Percentiles rank a stretch among this genome's conserved stretches.
These are phyloP conservation scores for Mizuhopecten yessoensis DNA, from an alignment of 1,140 invertebrate species.

Conservation along the genomic window DNA sequence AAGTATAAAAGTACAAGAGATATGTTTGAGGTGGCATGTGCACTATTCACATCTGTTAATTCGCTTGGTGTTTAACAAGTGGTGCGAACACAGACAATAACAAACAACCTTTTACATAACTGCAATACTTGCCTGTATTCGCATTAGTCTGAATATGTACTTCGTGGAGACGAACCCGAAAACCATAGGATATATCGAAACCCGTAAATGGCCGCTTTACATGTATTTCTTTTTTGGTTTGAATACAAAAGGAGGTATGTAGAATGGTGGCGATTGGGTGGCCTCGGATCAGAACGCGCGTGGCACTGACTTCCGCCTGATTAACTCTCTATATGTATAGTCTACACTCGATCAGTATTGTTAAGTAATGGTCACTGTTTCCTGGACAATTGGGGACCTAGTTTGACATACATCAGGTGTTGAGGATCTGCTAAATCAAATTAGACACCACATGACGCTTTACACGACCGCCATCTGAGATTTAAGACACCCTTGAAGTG, in stretches of 20 bases:
- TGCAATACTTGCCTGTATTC: conserved; percentile 13
- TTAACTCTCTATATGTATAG: neutral
- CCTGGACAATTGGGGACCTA: neutral
- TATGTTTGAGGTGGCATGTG: conserved; percentile 2
- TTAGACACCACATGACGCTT: neutral
- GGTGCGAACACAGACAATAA: conserved; percentile 24
- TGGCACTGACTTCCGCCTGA: conserved; percentile 10
- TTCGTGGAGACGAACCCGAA: conserved; percentile 30
- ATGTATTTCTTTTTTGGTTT: conserved; percentile 12
- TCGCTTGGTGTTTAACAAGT: neutral
- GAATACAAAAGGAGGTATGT: conserved; percentile 14
- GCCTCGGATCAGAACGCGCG: conserved; percentile 17
- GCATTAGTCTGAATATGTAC: conserved; percentile 39
- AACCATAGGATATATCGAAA: conserved; percentile 6
- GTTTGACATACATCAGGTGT: neutral
- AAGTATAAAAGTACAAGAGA: conserved; percentile 35
- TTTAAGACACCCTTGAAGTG: neutral
- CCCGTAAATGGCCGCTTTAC: neutral
- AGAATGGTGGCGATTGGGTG: conserved; percentile 15
- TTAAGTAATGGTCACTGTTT: conserved; percentile 27
- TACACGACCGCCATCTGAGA: neutral
- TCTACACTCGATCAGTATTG: neutral
- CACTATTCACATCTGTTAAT: conserved; percentile 20
- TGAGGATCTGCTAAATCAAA: neutral
- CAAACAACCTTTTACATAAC: conserved; percentile 16